phyloP scores from a whole-genome alignment of 2,113 vertebrate genomes.

The Spea multiplicata region DNA sequence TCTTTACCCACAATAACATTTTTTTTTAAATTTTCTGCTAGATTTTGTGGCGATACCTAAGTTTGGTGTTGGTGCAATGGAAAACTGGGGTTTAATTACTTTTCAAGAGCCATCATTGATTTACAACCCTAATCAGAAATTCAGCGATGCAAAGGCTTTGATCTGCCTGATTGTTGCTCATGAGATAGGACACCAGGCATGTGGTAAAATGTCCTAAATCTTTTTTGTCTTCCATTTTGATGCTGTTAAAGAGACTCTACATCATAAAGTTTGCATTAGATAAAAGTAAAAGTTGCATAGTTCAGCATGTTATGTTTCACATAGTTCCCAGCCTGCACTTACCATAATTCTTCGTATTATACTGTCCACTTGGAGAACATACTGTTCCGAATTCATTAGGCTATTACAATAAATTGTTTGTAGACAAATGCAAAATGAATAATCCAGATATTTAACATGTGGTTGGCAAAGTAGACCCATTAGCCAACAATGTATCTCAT shows the following conservation, averaged over 20 bases:
- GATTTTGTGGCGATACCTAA: constrained; percentile 70
- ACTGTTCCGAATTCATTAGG: too few species aligned
- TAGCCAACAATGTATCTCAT: too few species aligned
- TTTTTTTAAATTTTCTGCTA: constrained; percentile 50
- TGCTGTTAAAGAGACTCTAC: neutral
- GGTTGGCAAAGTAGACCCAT: too few species aligned
- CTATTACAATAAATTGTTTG: too few species aligned
- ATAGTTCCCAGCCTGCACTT: too few species aligned
- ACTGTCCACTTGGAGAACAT: too few species aligned
- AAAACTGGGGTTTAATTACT: constrained; percentile 73
- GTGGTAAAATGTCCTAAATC: constrained; percentile 63
- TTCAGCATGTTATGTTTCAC: too few species aligned
- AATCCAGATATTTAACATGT: too few species aligned
- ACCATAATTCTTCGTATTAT: too few species aligned
- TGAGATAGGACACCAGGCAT: constrained; percentile 76
- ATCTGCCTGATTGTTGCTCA: constrained; percentile 63
- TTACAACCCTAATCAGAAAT: constrained; percentile 54
- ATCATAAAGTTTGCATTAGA: neutral
- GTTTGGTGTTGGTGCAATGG: constrained; percentile 66
- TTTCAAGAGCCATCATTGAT: constrained; percentile 64
- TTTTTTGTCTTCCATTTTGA: constrained; percentile 40
- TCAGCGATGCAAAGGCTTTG: constrained; percentile 50
- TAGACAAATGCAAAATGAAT: too few species aligned
- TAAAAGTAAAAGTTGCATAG: too few species aligned
- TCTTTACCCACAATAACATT: neutral